A percentile compares a stretch with the other conserved stretches of the same genome.
phyloP scores from a whole-genome alignment of 1,140 invertebrate genomes.

The silkworm (Bombyx mori) region ASM3026992v2 NC_085119.1:6734501-6735000 shows the following conservation, averaged over 20 bases:
- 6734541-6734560: constrained; percentile 73
- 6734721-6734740: constrained; percentile 78
- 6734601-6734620: constrained; percentile 73
- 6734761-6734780: constrained; percentile 69
- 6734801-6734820: constrained; percentile 29
- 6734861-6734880: constrained; percentile 80
- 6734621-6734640: constrained; percentile 79
- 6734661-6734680: constrained; percentile 80
- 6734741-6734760: constrained; percentile 84
- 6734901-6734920: constrained; percentile 76
- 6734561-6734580: constrained; percentile 79
- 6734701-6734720: constrained; percentile 82
- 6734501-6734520: too few relatives aligned
- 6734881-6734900: constrained; percentile 86
- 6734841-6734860: constrained; percentile 72
- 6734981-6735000: constrained; percentile 74
- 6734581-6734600: constrained; percentile 84
- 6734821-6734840: constrained; percentile 83
- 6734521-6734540: too few relatives aligned
- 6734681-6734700: constrained; percentile 86
- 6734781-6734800: constrained; percentile 27
- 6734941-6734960: constrained; percentile 74
- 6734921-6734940: constrained; percentile 76
- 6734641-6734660: constrained; percentile 71
- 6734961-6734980: constrained; percentile 76